Base-by-base conservation (phyloP, 2,797 vertebrate genomes). In the Chromis chromis region DNA sequence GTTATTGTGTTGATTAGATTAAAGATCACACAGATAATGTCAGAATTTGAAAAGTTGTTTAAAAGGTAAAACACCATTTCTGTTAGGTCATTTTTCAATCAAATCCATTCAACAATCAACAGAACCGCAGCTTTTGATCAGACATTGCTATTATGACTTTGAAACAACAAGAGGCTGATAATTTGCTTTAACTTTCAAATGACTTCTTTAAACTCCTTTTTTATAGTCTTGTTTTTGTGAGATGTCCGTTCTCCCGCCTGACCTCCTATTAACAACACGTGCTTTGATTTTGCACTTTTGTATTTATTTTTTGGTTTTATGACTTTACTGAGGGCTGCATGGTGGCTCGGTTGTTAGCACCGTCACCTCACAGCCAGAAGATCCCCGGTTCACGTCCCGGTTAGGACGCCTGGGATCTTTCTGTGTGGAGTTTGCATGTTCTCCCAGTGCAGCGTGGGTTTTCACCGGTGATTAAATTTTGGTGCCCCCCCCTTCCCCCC, bases 1-100 rank as follows among this genome's bases (percentile, higher is more conserved):
- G 2, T 44, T 19, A 19, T 44, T 44, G 42, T 8, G 2, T 44
- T 44, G 17, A 16, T 44, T 17, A 33, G 22, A 54, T 40, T 5
- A 70, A 74, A 70, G 70, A 54, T 65, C 60, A 55, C 64, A 28
- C 22, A 40, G 21, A 59, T 50, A 3, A 53, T 55, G 21, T 28
- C 4, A 55, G 22, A 28, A 46, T 21, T 21, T 53, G 7, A 17
- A 8, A 21, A 22, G 25, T 10, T 9, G 13, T 17, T 22, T 17
- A 44, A 2, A 19, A 44, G 16, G 10, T 36, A 19, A 44, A 44
- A 17, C 14, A 44, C 14, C 4, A 6, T 17, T 44, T 1, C 13
- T 17, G 6, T 19, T 2, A 19, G 2, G 14, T 16, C 16, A 7
- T 6, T 44, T 44, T 44, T 44, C 16, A 16, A 1, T 31, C 27